Base-by-base conservation (phyloP, 2,888 invertebrate species). In the Chrysomela aeneicollis region DNA sequence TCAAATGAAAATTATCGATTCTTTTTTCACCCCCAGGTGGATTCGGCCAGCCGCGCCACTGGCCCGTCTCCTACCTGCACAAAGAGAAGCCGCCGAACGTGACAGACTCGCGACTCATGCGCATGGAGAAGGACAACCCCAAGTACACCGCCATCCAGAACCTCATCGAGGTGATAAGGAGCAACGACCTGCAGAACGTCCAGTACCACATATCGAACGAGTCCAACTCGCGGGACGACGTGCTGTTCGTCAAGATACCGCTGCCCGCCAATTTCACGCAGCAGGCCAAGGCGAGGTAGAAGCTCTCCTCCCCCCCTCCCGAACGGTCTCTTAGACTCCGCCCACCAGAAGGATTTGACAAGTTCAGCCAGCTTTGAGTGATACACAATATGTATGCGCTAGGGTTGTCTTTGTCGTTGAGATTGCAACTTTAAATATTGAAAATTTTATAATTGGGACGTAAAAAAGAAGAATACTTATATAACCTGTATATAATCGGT, bases 51-150 rank as follows among this genome's bases (percentile, higher is more conserved):
- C 76, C 83, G 0, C 81, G 86, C 19, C 81, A 84, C 64, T 94
- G 93, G 92, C 93, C 93, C 0, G 90, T 94, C 17, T 90, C 92
- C 0, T 94, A 93, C 78, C 85, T 94, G 0, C 94, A 94, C 76
- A 89, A 89, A 79, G 89, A 90, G 65, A 88, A 89, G 35, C 94
- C 94, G 2, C 93, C 93, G 0, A 92, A 92, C 62, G 68, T 42
- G 12, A 75, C 76, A 8, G 70, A 71, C 15, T 57, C 71, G 30
- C 64, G 68, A 61, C 57, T 72, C 26, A 61, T 68, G 64, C 62
- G 67, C 8, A 67, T 66, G 32, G 64, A 70, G 21, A 61, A 66
- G n/a, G 67, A 68, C 6, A 74, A 74, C 50, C 69, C 74, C 1
- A 79, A 78, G 68, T 75, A 75, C 53, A 72, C 76, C 3, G 82